Percentiles rank a stretch among this genome's conserved stretches.
Evolutionary conservation across 2,888 invertebrate genomes (phyloP).

Genomic region (Mycalesis mineus): DNA sequence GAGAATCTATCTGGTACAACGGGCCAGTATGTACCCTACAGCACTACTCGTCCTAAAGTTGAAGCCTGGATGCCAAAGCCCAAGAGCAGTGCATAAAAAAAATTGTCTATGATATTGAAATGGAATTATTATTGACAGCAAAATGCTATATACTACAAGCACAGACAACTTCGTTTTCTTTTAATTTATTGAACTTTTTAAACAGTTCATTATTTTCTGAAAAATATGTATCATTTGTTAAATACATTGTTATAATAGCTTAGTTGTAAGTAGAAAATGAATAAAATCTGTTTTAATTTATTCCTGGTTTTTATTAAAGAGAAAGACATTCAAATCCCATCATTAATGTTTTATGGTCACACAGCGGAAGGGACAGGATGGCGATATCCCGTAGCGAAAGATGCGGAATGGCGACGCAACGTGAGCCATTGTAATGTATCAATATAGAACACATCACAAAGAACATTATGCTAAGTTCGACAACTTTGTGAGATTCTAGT

Average conservation of each 20-base stretch:
- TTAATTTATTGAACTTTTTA: not conserved
- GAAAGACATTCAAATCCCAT: too few species aligned
- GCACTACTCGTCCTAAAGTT: conserved; percentile 91
- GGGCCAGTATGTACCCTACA: conserved; percentile 92
- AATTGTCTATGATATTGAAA: not conserved
- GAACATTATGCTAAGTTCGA: too few species aligned
- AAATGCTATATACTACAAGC: not conserved
- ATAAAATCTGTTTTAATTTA: conserved; percentile 41
- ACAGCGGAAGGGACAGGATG: too few species aligned
- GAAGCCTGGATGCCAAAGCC: conserved; percentile 86
- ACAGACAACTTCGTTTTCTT: not conserved
- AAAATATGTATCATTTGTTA: not conserved
- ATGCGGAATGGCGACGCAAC: too few species aligned
- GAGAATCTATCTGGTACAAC: conserved; percentile 92
- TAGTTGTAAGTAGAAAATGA: conserved; percentile 61
- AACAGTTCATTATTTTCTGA: not conserved
- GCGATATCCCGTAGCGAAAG: too few species aligned
- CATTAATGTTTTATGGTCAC: too few species aligned
- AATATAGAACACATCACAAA: too few species aligned
- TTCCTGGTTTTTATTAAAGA: conserved; percentile 10
- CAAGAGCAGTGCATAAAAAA: conserved; percentile 35
- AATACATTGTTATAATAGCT: conserved; percentile 23
- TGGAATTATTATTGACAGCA: not conserved
- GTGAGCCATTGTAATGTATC: too few species aligned
- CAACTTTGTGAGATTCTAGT: too few species aligned